Evolutionary conservation across 2,113 vertebrate species (phyloP).

Genomic region (Amphiprion percula): DNA sequence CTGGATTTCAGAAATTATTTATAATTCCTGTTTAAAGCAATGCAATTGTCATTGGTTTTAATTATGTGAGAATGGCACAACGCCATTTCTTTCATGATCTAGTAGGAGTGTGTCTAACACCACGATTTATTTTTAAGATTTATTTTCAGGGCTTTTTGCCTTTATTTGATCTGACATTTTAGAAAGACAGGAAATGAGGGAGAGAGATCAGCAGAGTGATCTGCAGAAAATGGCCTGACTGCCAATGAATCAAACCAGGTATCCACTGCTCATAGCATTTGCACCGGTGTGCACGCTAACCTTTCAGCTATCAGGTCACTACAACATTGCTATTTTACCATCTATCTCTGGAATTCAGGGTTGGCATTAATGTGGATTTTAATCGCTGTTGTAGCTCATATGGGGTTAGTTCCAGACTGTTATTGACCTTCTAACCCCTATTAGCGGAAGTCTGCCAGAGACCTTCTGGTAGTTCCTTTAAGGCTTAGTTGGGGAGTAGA

Average conservation of each 20-base stretch:
- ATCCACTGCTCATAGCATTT: no score
- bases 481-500: neutral
- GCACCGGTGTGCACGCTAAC: no score
- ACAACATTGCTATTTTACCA: neutral
- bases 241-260: no score
- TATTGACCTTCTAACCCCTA: neutral
- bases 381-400: conserved; percentile 6
- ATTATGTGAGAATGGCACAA: neutral
- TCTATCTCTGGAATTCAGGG: neutral
- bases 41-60: neutral
- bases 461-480: neutral
- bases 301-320: no score
- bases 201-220: no score
- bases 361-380: conserved; percentile 4
- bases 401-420: neutral
- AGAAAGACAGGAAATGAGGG: no score
- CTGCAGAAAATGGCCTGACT: no score
- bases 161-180: no score
- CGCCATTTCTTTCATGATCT: neutral
- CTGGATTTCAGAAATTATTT: neutral
- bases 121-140: no score
- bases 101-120: neutral
- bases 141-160: no score
- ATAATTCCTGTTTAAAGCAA: neutral
- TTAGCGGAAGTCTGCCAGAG: neutral